Conservation (phyloP, 2,113 vertebrate species). For the Erinaceus europaeus region DNA sequence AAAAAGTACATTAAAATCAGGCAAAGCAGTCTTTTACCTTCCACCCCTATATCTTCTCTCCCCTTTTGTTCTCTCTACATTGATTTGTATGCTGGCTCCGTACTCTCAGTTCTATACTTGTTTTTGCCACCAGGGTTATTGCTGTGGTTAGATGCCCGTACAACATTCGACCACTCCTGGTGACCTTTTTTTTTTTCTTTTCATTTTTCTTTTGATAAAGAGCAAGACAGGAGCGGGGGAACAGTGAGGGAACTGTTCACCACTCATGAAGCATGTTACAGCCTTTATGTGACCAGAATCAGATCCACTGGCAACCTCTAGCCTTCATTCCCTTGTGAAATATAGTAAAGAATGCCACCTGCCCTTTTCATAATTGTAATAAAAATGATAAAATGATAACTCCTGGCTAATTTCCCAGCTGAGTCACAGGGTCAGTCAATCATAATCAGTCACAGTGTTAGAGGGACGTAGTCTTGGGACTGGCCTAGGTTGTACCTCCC, state of each 20-base stretch:
- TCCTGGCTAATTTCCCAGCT: neutral
- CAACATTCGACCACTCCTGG: too few relatives aligned
- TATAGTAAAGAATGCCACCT: neutral
- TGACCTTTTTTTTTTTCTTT: too few relatives aligned
- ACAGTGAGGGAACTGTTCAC: too few relatives aligned
- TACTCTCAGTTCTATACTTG: neutral
- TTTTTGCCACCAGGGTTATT: too few relatives aligned
- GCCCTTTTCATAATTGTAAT: neutral
- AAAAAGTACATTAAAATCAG: neutral
- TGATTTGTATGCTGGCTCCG: neutral
- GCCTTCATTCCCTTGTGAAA: neutral
- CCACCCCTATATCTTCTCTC: neutral
- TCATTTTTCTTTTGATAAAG: too few relatives aligned
- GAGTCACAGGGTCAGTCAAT: neutral
- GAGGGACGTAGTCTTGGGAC: neutral
- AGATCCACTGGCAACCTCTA: neutral
- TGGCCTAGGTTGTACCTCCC: too few relatives aligned
- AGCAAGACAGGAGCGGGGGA: too few relatives aligned
- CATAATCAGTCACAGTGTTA: neutral
- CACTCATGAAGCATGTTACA: too few relatives aligned
- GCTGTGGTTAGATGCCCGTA: too few relatives aligned
- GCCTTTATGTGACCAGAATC: neutral
- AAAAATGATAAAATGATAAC: neutral
- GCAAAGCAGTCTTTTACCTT: neutral
- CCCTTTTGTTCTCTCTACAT: neutral